Percentiles rank a stretch among this genome's conserved stretches.
Conservation (phyloP, 1,140 invertebrate genomes). For the Bombus superbus region DNA sequence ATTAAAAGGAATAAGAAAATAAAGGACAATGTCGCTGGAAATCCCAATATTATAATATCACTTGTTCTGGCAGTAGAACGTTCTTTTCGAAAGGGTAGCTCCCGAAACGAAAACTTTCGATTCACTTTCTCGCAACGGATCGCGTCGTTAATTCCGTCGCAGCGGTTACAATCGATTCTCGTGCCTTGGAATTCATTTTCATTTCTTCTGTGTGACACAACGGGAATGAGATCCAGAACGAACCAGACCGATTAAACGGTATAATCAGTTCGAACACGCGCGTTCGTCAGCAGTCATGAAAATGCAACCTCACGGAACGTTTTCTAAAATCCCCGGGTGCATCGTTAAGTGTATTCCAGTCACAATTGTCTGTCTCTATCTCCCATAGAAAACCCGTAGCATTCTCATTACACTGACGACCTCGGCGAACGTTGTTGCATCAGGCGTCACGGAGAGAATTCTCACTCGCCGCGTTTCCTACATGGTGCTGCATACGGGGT, state of each 20-base stretch:
- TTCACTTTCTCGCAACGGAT: background rate
- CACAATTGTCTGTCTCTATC: constrained; percentile 13
- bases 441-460: constrained; percentile 7
- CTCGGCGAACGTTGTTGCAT: constrained; percentile 19
- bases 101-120: background rate
- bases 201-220: background rate
- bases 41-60: no score
- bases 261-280: constrained; percentile 1
- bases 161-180: background rate
- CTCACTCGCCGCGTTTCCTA: background rate
- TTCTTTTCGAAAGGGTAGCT: background rate
- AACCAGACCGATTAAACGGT: constrained; percentile 10
- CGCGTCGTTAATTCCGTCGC: background rate
- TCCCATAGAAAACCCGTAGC: constrained; percentile 28
- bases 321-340: constrained; percentile 25
- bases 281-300: constrained; percentile 1
- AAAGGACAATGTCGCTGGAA: no score
- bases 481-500: background rate
- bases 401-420: constrained; percentile 39
- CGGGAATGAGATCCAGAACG: background rate
- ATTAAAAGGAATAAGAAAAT: no score
- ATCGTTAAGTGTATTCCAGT: background rate
- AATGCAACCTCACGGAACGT: constrained; percentile 14
- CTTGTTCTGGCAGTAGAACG: background rate
- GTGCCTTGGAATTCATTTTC: constrained; percentile 9